Evolutionary conservation across 2,797 vertebrate genomes (phyloP), one percentile per base, ranked within the genome.

Genomic region (Diplodus sargus): DNA sequence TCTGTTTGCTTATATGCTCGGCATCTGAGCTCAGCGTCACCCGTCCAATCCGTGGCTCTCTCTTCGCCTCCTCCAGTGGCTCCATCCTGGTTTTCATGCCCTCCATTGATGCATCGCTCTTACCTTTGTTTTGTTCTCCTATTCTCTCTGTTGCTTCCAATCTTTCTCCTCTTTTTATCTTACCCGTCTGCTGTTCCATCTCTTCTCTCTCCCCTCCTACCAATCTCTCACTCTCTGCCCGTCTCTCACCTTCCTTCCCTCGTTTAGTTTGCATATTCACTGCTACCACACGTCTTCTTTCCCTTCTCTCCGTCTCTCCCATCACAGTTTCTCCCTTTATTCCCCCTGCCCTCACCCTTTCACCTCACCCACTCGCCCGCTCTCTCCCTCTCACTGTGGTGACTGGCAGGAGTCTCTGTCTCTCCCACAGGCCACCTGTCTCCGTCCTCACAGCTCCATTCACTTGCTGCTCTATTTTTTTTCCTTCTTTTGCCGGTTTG

Each of bases 351-450:
- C 57, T 85, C 72, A 34, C 56, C 39, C 66, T 54, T 47, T 59
- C 47, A 59, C 72, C 77, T 60, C 59, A 22, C 53, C 49, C 62
- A 28, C 57, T 65, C 63, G 3, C 56, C 30, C 28, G 9, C 3
- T 61, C 58, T 42, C 76, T 52, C 65, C 20, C 51, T 60, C 84
- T 89, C 79, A 76, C 68, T 57, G 58, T 65, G 79, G 75, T 65
- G 81, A 91, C 83, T 91, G 90, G 87, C 85, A 88, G 88, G 18
- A 79, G 77, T 70, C 75, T 69, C 67, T 85, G 84, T 74, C 80
- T 87, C 73, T 90, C 89, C 86, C 76, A 78, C 83, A 81, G 65
- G 76, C 86, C 90, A 90, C 84, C 92, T 90, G 88, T 90, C 77
- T 85, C 86, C 51, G 49, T 58, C 66, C 76, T 71, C 79, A 54